phyloP scores from a whole-genome alignment of 2,113 vertebrate species.

The Falco punctatus region DNA sequence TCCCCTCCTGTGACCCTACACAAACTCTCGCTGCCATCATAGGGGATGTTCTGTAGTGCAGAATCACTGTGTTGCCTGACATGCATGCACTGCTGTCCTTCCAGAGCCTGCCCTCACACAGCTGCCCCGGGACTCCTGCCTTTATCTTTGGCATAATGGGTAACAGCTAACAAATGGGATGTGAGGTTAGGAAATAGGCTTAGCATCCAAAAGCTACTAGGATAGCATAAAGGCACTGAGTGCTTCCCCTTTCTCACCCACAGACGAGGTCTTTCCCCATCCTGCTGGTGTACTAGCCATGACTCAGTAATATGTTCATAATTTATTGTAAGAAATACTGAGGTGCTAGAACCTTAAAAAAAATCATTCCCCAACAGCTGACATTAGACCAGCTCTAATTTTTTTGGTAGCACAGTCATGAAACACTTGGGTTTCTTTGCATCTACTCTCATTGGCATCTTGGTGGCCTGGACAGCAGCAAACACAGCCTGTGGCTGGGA shows the following conservation, averaged over 20 bases:
- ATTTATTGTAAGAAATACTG: not conserved
- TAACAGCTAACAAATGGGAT: not conserved
- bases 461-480: not conserved
- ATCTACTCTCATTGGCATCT: not conserved
- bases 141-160: not conserved
- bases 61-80: accelerated
- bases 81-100: accelerated
- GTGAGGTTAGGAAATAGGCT: not conserved
- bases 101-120: not conserved
- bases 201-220: not conserved
- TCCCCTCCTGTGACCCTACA: not conserved
- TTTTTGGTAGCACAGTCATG: no score
- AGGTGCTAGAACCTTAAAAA: not conserved
- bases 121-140: not conserved
- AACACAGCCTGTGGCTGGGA: not conserved
- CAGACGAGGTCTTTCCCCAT: not conserved
- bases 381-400: not conserved
- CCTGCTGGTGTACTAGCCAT: not conserved
- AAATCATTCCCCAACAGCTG: not conserved
- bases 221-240: not conserved
- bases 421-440: not conserved
- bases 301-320: not conserved
- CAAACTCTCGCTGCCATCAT: not conserved
- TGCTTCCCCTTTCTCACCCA: not conserved
- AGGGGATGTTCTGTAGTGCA: not conserved